Evolutionary conservation across 2,888 invertebrate species (phyloP).

Genomic region (Abrostola triplasia): DNA sequence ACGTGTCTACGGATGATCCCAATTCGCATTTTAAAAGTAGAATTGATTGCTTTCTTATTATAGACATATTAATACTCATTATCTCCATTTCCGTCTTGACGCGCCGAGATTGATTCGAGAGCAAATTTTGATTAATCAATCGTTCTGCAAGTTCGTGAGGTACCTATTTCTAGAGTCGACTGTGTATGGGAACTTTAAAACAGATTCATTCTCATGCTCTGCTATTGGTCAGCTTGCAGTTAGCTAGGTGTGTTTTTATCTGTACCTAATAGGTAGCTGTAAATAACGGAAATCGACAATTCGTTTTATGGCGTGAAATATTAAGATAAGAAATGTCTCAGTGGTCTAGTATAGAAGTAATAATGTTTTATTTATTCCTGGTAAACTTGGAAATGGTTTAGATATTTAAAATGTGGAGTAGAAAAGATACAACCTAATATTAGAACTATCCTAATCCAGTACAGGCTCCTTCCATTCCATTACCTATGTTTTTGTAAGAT

Average conservation of each 20-base stretch:
- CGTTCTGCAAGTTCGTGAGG: conserved; percentile 38
- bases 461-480: too few relatives aligned
- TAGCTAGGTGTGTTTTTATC: conserved; percentile 16
- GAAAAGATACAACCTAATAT: too few relatives aligned
- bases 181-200: conserved; percentile 48
- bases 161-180: conserved; percentile 30
- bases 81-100: conserved; percentile 47
- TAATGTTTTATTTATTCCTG: background rate
- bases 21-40: conserved; percentile 52
- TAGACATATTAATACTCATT: conserved; percentile 47
- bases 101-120: conserved; percentile 20
- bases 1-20: conserved; percentile 55
- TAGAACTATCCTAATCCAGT: too few relatives aligned
- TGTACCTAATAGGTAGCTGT: conserved; percentile 9
- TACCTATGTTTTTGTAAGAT: too few relatives aligned
- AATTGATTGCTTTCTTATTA: conserved; percentile 48
- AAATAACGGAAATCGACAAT: conserved; percentile 44
- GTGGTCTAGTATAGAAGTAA: background rate
- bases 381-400: too few relatives aligned
- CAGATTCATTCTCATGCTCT: conserved; percentile 47
- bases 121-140: conserved; percentile 33
- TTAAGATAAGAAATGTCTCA: conserved; percentile 9
- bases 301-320: conserved; percentile 37
- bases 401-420: too few relatives aligned
- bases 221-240: conserved; percentile 18